Percentiles rank a stretch among this genome's conserved stretches.
Evolutionary conservation across 2,113 vertebrate species (phyloP).

Genomic region (Pygathrix nemaeus): DNA sequence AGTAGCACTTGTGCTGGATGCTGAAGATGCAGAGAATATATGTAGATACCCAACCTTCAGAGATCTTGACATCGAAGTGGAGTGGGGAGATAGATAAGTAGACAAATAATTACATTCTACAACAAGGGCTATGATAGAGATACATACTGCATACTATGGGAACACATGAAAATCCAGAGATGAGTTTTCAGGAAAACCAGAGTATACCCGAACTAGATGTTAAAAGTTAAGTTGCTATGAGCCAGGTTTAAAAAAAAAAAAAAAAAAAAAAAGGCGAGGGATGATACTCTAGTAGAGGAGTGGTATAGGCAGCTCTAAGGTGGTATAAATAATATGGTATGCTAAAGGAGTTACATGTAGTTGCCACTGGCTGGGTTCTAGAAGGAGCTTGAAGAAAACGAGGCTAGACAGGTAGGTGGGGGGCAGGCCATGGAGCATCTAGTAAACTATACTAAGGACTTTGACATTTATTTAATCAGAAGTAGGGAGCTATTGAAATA

Average conservation of each 20-base stretch:
- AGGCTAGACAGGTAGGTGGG: not conserved
- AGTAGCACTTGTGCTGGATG: not conserved
- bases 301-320: no score
- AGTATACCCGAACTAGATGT: not conserved
- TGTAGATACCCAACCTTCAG: not conserved
- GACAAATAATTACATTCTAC: not conserved
- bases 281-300: not conserved
- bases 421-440: not conserved
- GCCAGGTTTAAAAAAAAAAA: not conserved
- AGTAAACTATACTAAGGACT: not conserved
- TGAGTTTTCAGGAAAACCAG: not conserved
- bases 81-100: not conserved
- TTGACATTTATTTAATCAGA: not conserved
- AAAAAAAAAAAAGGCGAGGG: no score
- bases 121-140: not conserved
- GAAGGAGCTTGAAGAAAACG: not conserved
- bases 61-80: not conserved
- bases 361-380: not conserved
- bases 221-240: not conserved
- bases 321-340: not conserved
- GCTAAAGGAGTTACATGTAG: not conserved
- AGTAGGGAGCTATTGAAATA: not conserved
- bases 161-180: not conserved
- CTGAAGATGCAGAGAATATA: not conserved
- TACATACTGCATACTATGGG: not conserved